Evolutionary conservation across 2,113 vertebrate genomes (phyloP), one percentile per base, ranked within the genome.

Genomic region (Equus quagga): DNA sequence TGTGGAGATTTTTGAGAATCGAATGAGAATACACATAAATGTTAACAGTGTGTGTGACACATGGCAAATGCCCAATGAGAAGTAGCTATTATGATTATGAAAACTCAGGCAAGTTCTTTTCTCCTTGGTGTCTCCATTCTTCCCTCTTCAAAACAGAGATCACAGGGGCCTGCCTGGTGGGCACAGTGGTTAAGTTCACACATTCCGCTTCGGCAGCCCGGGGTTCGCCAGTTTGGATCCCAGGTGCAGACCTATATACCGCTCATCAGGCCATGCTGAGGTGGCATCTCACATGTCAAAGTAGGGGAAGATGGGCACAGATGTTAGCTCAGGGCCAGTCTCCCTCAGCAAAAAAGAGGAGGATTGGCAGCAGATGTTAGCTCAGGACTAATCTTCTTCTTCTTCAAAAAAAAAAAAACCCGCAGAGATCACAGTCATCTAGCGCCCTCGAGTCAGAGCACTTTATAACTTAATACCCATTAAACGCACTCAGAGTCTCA

Each of bases 91-190:
- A 36, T 19, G 24, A 90, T 58, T 46, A 80, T 73, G 60, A 69
- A 88, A 84, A 82, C n/a, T 41, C 28, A 75, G 79, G 11, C 70
- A 96, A 60, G 31, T 33, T 82, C 2, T 89, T 76, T 93, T 36
- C 17, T 60, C 51, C 12, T 83, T 54, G 33, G n/a, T 82, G 62
- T 87, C 14, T 89, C 49, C 44, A 60, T 79, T 82, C 51, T 92
- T 93, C 49, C 19, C 18, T 73, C 62, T 85, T 94, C 67, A 72
- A 95, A 93, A 96, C 15, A 89, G 80, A 95, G 44, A 86, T 84
- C 6, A 70, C 4, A 46, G 58, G 36, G 36, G 36, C 36, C 36
- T 41, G 36, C 36, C 36, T 41, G 36, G 36, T 41, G 36, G 36
- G 36, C 36, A 41, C 36, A 41, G 36, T 41, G 36, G 36, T 41